Base-by-base conservation (phyloP, 1,140 invertebrate genomes). In the Steinernema feltiae region DNA sequence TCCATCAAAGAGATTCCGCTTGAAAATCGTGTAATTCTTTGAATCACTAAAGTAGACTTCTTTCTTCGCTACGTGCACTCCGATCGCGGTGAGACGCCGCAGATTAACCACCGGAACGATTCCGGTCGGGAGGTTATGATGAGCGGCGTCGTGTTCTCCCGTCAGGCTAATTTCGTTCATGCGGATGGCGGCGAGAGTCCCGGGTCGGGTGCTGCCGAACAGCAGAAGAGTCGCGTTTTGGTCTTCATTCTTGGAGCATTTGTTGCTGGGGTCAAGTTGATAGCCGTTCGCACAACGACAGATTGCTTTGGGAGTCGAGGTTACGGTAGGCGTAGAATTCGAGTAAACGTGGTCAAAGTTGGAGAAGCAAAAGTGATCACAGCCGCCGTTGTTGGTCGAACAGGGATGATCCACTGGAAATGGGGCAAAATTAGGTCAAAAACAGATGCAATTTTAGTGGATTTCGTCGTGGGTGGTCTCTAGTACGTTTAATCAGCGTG, bases 11-110 rank as follows among this genome's bases (percentile, higher is more conserved):
- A 63, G 7, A 21, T 63, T 63, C 53, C 53, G 7, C 53, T 63
- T 63, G 53, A 63, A 63, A 63, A 63, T 63, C 24, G 53, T 63
- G 53, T 63, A 63, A 21, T 63, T 63, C 53, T 63, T 63, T 3
- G 53, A 63, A 27, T 63, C 53, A 63, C 53, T 63, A 21, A 15
- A 63, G 24, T 63, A 63, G 3, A 63, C 3, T 21, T 63, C 53
- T 27, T 63, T 27, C 24, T 63, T 63, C 12, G 53, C 7, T n/a
- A 63, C 24, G 53, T 63, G 7, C 15, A 63, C 2, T 12, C 53
- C 53, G 24, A 63, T 63, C 7, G 53, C 53, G 3, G 53, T 63
- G 53, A 63, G 53, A n/a, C 53, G 15, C 24, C 53, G 53, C 2
- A 63, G 53, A 27, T 63, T 63, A 15, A 63, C 53, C 12, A 63